phyloP scores from a whole-genome alignment of 2,888 invertebrate species.

The Nineta flava region DNA sequence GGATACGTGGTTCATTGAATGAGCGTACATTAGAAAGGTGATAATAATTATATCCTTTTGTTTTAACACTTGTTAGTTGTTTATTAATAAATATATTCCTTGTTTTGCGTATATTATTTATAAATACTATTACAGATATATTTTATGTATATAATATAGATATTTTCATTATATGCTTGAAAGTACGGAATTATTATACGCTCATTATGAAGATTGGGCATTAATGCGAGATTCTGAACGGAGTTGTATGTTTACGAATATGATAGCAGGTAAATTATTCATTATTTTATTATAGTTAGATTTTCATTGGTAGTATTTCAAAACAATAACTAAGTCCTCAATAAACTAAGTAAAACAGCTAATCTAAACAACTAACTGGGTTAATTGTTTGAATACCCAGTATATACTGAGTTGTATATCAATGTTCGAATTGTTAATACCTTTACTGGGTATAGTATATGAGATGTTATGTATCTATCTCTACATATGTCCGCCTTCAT shows the following conservation, averaged over 20 bases:
- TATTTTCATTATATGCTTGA: slow-evolving; percentile 61
- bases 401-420: too few species aligned
- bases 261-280: slow-evolving; percentile 63
- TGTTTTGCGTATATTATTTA: too few species aligned
- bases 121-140: background rate
- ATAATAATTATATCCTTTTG: background rate
- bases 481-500: too few species aligned
- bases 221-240: slow-evolving; percentile 67
- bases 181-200: slow-evolving; percentile 41
- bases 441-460: too few species aligned
- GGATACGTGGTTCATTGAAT: slow-evolving; percentile 79
- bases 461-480: too few species aligned
- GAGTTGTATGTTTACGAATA: slow-evolving; percentile 60
- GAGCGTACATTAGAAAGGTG: slow-evolving; percentile 74
- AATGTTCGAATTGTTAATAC: too few species aligned
- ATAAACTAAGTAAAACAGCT: background rate
- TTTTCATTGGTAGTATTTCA: too few species aligned
- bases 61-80: background rate
- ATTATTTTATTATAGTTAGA: slow-evolving; percentile 3
- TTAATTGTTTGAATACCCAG: too few species aligned
- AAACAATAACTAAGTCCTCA: slow-evolving; percentile 1
- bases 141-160: slow-evolving; percentile 23
- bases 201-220: slow-evolving; percentile 77
- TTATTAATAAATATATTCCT: background rate
- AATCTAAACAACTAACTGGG: slow-evolving; percentile 26